Base-by-base conservation (phyloP, 2,888 invertebrate genomes). In the Temnothorax ravouxi region DNA sequence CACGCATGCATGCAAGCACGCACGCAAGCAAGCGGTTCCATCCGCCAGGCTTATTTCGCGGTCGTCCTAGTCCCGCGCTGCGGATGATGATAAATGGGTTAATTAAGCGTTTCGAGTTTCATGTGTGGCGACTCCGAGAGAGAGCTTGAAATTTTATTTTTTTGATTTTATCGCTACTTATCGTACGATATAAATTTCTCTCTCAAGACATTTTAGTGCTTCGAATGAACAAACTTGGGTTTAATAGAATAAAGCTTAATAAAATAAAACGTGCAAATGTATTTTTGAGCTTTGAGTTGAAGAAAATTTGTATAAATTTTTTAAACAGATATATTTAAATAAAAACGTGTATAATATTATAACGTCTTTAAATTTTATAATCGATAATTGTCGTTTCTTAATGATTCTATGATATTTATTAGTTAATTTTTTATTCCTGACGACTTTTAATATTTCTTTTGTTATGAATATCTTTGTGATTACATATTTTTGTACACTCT, bases 101-200 rank as follows among this genome's bases (percentile, higher is more conserved):
- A 90, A 90, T 90, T 90, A 89, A 90, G 85, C 90, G 86, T 90
- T 86, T 88, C 88, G 59, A 85, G 75, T 77, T 83, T 83, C 69
- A 44, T 77, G 29, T 47, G 18, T 18, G 84, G 77, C 80, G 81
- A 80, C 66, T 74, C 29, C 50, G 54, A 41, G 69, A 81, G 59
- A n/a, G 3, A 71, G 34, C 25, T 59, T 25, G 25, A 44, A 69
- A 79, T 69, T 34, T 77, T 5, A 41, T 29, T 18, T 44, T 67
- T 56, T 59, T 47, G 21, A 29, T 29, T 3, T 29, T 29, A 29
- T 29, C 29, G 29, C 29, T 29, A 29, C 3, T 29, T 29, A 29
- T 29, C 29, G 29, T 29, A 29, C 29, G 15, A 54, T 25, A 38
- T 18, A 54, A n/a, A 61, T 52, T 13, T 41, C 61, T 67, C 41